Conservation (phyloP, 2,797 vertebrate species). For the Mus minutoides region DNA sequence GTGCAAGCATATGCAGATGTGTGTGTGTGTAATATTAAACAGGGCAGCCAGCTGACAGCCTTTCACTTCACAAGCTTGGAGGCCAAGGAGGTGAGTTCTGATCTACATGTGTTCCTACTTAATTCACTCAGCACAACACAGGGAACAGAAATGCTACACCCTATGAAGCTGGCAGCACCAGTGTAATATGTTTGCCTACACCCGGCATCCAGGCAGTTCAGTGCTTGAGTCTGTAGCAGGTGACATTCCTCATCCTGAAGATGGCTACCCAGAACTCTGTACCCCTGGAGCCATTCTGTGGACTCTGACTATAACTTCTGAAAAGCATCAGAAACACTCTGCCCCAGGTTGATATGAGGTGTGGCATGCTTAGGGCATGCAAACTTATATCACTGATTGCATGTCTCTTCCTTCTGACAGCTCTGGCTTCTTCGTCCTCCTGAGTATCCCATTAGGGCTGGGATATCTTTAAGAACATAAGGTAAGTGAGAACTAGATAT, state of each 20-base stretch:
- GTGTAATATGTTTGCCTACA: not conserved
- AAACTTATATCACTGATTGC: not conserved
- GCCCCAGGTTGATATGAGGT: not conserved
- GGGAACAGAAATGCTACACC: not conserved
- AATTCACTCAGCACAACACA: not conserved
- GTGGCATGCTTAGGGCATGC: not conserved
- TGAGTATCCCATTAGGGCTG: not conserved
- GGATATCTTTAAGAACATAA: not conserved
- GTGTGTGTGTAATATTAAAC: slow-evolving; percentile 59
- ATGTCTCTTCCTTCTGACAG: not conserved
- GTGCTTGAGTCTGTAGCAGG: not conserved
- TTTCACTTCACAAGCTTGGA: slow-evolving; percentile 70
- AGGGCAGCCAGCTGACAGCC: slow-evolving; percentile 72
- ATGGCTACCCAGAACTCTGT: not conserved
- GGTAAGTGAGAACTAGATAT: not conserved
- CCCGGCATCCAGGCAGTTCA: not conserved
- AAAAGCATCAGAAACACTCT: not conserved
- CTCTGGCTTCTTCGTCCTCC: not conserved
- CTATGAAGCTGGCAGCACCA: not conserved
- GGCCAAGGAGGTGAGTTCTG: not conserved
- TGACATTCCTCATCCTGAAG: not conserved
- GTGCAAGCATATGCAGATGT: not conserved
- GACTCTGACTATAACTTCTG: not conserved
- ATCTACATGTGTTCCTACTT: not conserved
- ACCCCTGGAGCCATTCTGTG: accelerated